Conservation (phyloP, 1,140 invertebrate genomes). For the Brachionus sp. region DNA sequence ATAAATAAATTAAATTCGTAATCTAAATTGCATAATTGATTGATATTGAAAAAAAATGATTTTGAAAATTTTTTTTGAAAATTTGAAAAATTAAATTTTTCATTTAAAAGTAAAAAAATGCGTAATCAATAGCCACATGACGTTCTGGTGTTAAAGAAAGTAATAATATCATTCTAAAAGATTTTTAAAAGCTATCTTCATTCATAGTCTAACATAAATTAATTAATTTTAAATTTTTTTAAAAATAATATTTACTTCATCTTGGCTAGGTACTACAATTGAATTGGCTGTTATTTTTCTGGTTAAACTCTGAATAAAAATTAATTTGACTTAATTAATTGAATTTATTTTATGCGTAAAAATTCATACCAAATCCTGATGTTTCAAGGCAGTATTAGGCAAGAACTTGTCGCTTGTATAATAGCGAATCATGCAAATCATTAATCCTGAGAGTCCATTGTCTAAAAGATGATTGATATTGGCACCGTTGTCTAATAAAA, state of each 20-base stretch:
- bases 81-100: too few species aligned
- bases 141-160: too few species aligned
- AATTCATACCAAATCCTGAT: constrained; percentile 24
- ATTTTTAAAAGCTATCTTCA: too few species aligned
- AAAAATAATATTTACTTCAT: constrained; percentile 3
- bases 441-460: constrained; percentile 56
- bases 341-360: neutral
- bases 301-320: neutral
- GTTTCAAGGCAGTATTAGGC: constrained; percentile 50
- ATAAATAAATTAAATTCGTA: too few species aligned
- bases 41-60: too few species aligned
- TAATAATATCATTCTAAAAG: too few species aligned
- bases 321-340: neutral
- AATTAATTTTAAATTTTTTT: neutral
- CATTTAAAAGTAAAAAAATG: too few species aligned
- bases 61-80: too few species aligned
- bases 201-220: neutral
- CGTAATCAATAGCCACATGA: too few species aligned
- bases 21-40: too few species aligned
- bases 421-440: constrained; percentile 55
- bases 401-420: constrained; percentile 55
- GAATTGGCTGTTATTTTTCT: constrained; percentile 19
- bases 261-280: constrained; percentile 10
- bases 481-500: constrained; percentile 56
- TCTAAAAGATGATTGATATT: constrained; percentile 58